Percentiles rank a stretch among this genome's conserved stretches.
Conservation (phyloP, 2,888 invertebrate genomes). For the Synanthedon andrenaeformis region DNA sequence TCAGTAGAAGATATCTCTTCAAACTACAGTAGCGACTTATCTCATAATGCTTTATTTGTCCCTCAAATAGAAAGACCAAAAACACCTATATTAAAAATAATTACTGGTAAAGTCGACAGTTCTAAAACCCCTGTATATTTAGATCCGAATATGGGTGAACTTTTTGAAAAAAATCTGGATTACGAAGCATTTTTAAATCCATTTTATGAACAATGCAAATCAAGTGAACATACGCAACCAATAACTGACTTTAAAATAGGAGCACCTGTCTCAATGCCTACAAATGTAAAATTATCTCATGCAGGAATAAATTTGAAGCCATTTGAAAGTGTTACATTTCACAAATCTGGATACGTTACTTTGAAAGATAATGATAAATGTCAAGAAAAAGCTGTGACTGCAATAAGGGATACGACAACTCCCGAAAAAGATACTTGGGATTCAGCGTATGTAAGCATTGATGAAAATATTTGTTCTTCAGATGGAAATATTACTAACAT, state of each 20-base stretch:
- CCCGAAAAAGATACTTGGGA: constrained; percentile 62
- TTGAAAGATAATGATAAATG: constrained; percentile 24
- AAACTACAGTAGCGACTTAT: constrained; percentile 1
- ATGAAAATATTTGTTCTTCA: constrained; percentile 55
- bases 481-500: constrained; percentile 43
- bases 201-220: constrained; percentile 36
- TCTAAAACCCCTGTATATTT: constrained; percentile 34
- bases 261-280: constrained; percentile 62
- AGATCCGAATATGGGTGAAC: constrained; percentile 21
- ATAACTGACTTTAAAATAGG: constrained; percentile 62
- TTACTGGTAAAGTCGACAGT: constrained; percentile 32
- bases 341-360: constrained; percentile 40
- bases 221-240: constrained; percentile 19
- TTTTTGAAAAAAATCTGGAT: constrained; percentile 24
- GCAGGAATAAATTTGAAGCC: constrained; percentile 7
- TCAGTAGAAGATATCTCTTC: constrained; percentile 20
- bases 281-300: constrained; percentile 20
- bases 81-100: constrained; percentile 55
- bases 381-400: constrained; percentile 17
- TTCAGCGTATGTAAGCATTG: constrained; percentile 68
- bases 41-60: constrained; percentile 36
- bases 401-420: constrained; percentile 13
- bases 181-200: constrained; percentile 42
- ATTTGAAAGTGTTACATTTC: constrained; percentile 15
- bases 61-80: constrained; percentile 42